Evolutionary conservation across 1,140 invertebrate species (phyloP).

Genomic region (Anastrepha ludens): DNA sequence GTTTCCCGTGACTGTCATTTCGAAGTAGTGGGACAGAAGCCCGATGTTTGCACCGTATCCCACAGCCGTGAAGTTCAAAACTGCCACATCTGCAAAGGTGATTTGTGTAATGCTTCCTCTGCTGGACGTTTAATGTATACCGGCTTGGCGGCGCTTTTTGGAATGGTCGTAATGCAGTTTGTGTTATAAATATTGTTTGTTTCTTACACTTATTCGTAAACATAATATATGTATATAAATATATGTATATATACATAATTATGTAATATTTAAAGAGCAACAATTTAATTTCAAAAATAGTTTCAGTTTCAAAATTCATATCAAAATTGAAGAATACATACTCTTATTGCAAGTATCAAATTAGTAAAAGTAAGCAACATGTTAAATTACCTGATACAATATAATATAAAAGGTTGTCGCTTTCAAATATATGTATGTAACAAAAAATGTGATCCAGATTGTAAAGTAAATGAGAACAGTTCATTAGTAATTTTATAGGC

Average conservation of each 20-base stretch:
- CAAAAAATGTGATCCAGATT: too few species aligned
- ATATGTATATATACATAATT: background rate
- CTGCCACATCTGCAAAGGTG: constrained; percentile 76
- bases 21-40: constrained; percentile 67
- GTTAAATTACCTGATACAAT: too few species aligned
- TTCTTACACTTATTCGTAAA: background rate
- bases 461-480: too few species aligned
- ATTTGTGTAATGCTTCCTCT: constrained; percentile 76
- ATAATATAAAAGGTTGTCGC: too few species aligned
- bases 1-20: constrained; percentile 72
- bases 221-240: constrained; percentile 10
- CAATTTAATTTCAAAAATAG: too few species aligned
- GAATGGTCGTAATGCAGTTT: constrained; percentile 64
- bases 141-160: constrained; percentile 72
- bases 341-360: too few species aligned
- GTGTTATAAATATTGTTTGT: constrained; percentile 59
- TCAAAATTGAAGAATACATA: too few species aligned
- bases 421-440: too few species aligned
- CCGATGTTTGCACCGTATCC: constrained; percentile 66
- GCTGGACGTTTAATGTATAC: constrained; percentile 73
- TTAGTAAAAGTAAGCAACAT: too few species aligned
- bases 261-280: background rate
- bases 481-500: too few species aligned
- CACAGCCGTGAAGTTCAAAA: constrained; percentile 68
- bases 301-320: too few species aligned